A percentile compares a stretch with the other conserved stretches of the same genome.
Conservation (phyloP, 37 sponge, comb jelly and placozoan genomes). For the Bolinopsis microptera region DNA sequence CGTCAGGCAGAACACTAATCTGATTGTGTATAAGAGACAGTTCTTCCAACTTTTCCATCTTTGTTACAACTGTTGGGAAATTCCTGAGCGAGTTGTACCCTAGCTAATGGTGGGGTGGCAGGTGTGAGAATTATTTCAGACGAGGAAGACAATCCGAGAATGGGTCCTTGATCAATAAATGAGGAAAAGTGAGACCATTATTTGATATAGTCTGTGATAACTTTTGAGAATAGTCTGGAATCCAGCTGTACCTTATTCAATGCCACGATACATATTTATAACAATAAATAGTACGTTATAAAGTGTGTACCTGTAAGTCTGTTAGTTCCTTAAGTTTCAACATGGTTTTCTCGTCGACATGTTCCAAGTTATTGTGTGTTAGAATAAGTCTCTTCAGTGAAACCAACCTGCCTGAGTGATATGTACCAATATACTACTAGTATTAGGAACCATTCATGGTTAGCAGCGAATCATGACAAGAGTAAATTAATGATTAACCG, state of each 20-base stretch:
- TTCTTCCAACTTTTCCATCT: conserved; percentile 62
- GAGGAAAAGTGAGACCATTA: too few species aligned
- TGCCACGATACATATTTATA: too few species aligned
- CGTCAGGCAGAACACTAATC: conserved; percentile 52
- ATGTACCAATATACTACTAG: too few species aligned
- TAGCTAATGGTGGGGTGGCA: too few species aligned
- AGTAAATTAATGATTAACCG: background rate
- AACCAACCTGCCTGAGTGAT: background rate
- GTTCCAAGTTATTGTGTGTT: conserved; percentile 13
- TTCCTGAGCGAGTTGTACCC: conserved; percentile 13
- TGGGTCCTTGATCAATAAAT: too few species aligned
- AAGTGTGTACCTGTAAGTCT: conserved; percentile 5
- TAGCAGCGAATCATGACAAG: background rate
- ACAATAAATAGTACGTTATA: background rate
- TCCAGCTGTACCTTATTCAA: too few species aligned
- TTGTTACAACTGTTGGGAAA: conserved; percentile 45
- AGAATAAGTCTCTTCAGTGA: conserved; percentile 45
- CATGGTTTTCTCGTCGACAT: conserved; percentile 34
- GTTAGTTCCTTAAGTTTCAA: conserved; percentile 59
- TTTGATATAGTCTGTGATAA: too few species aligned
- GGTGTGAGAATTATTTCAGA: too few species aligned
- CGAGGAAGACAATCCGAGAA: too few species aligned
- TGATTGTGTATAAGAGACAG: conserved; percentile 59
- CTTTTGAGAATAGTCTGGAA: too few species aligned
- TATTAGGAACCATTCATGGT: background rate